Percentiles rank a stretch among this genome's conserved stretches.
Evolutionary conservation across 2,888 invertebrate species (phyloP).

Genomic region (Epistrophe eligans): DNA sequence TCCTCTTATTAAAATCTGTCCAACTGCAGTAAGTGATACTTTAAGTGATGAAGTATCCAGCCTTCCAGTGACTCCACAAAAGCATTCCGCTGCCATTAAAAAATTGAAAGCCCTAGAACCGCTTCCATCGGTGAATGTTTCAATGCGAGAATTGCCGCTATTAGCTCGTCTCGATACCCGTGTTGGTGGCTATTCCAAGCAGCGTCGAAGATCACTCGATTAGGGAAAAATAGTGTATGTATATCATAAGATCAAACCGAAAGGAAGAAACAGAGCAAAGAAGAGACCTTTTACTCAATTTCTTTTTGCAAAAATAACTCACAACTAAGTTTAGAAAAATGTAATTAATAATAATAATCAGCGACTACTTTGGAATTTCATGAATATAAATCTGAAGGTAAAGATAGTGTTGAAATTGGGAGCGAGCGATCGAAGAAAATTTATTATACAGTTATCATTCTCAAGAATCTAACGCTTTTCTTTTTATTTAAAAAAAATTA

Average conservation of each 20-base stretch:
- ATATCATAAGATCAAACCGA: conserved; percentile 31
- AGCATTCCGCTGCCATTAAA: conserved; percentile 80
- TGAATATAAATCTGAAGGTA: background rate
- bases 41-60: conserved; percentile 77
- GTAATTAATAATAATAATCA: conserved; percentile 3
- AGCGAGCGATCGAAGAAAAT: background rate
- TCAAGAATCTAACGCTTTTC: background rate
- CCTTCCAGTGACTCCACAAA: conserved; percentile 82
- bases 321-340: conserved; percentile 5
- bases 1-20: conserved; percentile 76
- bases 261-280: background rate
- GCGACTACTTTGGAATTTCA: conserved; percentile 27
- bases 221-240: conserved; percentile 58
- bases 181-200: conserved; percentile 66
- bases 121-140: conserved; percentile 83
- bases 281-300: conserved; percentile 39
- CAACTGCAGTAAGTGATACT: conserved; percentile 36
- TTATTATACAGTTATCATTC: background rate
- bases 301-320: conserved; percentile 33
- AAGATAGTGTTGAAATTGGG: background rate
- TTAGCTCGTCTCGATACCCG: conserved; percentile 81
- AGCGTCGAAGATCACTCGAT: conserved; percentile 77
- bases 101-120: conserved; percentile 82
- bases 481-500: too few relatives aligned
- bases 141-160: conserved; percentile 83